Percentiles rank a stretch among this genome's conserved stretches.
Evolutionary conservation across 2,888 invertebrate genomes (phyloP).

Genomic region (Erebia palarica): DNA sequence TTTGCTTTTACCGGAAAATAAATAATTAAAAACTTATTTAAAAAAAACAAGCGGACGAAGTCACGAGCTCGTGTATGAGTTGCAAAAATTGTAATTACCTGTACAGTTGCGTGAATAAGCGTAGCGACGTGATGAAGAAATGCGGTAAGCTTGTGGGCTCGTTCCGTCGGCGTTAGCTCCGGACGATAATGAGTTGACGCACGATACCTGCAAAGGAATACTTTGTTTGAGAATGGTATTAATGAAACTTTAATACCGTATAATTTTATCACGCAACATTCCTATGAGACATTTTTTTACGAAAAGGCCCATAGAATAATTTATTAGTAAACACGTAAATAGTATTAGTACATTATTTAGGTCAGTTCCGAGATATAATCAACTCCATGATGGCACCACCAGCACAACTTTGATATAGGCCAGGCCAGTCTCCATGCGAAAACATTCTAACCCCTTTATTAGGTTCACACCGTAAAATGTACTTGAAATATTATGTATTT

Average conservation of each 20-base stretch:
- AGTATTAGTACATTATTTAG: too few relatives aligned
- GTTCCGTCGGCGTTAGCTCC: conserved; percentile 94
- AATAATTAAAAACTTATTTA: too few relatives aligned
- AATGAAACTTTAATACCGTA: background rate
- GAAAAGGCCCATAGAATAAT: too few relatives aligned
- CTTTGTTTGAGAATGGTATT: background rate
- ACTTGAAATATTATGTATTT: background rate
- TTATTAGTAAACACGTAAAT: too few relatives aligned
- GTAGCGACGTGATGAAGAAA: conserved; percentile 95
- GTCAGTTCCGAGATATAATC: too few relatives aligned
- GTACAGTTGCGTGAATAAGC: conserved; percentile 91
- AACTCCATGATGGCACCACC: too few relatives aligned
- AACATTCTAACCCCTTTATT: too few relatives aligned
- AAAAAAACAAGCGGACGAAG: too few relatives aligned
- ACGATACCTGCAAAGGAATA: conserved; percentile 84
- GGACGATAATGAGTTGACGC: conserved; percentile 97
- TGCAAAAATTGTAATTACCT: conserved; percentile 74
- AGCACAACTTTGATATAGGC: too few relatives aligned
- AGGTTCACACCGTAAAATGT: too few relatives aligned
- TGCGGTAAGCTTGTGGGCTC: conserved; percentile 94
- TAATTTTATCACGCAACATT: background rate
- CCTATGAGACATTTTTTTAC: background rate
- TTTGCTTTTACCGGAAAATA: too few relatives aligned
- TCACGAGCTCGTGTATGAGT: background rate
- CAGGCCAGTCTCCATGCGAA: too few relatives aligned